Evolutionary conservation across 2,888 invertebrate genomes (phyloP), one percentile per base, ranked within the genome.

Genomic region (Mellilla xanthometata): DNA sequence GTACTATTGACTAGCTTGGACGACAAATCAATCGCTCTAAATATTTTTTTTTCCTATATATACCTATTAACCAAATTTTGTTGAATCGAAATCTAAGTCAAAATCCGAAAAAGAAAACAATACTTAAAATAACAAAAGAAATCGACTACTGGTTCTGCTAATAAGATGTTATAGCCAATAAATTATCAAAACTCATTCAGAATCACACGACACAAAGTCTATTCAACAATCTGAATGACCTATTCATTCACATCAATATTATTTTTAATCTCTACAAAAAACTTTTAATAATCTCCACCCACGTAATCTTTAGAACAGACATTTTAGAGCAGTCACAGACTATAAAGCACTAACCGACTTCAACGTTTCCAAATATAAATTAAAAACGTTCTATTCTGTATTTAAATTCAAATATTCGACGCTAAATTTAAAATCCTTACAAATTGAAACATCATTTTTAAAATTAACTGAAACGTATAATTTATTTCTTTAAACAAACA

Each of bases 171-270:
- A 24, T n/a, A 8, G 24, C n/a, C 24, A 24, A 24, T 24, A 24
- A n/a, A 24, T 7, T 24, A n/a, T n/a, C n/a, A 24, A 24, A 24
- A 24, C 0, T 24, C 24, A 24, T n/a, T n/a, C 27, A 27, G 11
- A 26, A 15, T 27, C 26, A 7, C n/a, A 2, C 7, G 19, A 33
- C 26, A 22, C 13, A 3, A 30, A 10, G 5, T 35, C 13, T 22
- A 26, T 30, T 31, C 30, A 36, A 28, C 26, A 19, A 29, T 24
- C 12, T 2, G 24, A 24, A 33, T 44, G 24, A 33, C 19, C 33
- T 33, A 39, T 39, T 44, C 28, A 33, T 38, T 44, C 28, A 29
- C 26, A 27, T 36, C 32, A 28, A 28, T 12, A 36, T 43, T 32
- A 33, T 29, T 13, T 31, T 42, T 35, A 26, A 44, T 45, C 15